Evolutionary conservation across 2,113 vertebrate genomes (phyloP).

Genomic region (Microcebus ravelobensis): DNA sequence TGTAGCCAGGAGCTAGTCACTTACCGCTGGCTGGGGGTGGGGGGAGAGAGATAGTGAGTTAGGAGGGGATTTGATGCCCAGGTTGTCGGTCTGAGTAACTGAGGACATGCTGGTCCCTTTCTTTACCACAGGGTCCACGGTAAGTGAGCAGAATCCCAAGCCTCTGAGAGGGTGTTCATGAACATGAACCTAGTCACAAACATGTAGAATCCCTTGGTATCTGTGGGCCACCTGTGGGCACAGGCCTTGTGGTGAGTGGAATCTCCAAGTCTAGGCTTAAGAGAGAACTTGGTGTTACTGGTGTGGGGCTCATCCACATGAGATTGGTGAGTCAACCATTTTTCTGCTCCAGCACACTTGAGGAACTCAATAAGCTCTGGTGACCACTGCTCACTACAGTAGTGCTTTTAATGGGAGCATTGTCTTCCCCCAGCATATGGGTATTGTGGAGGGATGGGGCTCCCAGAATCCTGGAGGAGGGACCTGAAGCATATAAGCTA

Average conservation of each 20-base stretch:
- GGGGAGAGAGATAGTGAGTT: background rate
- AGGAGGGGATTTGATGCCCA: background rate
- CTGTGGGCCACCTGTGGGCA: background rate
- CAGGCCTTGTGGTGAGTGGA: background rate
- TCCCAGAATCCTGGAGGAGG: background rate
- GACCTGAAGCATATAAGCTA: background rate
- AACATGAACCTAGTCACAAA: background rate
- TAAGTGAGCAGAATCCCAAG: background rate
- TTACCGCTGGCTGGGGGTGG: background rate
- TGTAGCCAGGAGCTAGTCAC: background rate
- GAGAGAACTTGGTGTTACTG: background rate
- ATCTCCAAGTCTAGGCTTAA: background rate
- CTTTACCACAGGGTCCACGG: background rate
- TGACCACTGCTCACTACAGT: background rate
- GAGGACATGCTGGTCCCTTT: background rate
- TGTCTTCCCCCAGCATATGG: background rate
- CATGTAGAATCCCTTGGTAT: fast-evolving
- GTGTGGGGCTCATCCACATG: background rate
- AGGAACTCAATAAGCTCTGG: background rate
- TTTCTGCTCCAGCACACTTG: background rate
- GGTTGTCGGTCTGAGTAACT: background rate
- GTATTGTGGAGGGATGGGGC: background rate
- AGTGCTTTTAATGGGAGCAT: too few relatives aligned
- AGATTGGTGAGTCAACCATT: background rate
- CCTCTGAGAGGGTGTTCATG: background rate